Percentiles rank a stretch among this genome's conserved stretches.
These are phyloP conservation scores for Watsonalla cultraria DNA, from an alignment of 2,888 invertebrate species.

Conservation along the genomic window DNA sequence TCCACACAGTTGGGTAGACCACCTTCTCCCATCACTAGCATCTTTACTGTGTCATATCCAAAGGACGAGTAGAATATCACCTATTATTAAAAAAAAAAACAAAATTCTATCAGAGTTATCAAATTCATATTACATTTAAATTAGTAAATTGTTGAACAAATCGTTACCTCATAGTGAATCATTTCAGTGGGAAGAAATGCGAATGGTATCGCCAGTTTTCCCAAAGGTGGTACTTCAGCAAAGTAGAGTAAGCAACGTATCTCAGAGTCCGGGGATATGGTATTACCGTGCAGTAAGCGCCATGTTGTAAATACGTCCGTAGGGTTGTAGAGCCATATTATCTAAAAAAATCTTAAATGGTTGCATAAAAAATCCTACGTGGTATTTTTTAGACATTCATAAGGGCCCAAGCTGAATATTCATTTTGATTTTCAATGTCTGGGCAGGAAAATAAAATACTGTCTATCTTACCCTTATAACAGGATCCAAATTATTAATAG, in stretches of 20 bases:
- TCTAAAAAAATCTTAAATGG: constrained; percentile 26
- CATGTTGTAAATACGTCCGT: constrained; percentile 67
- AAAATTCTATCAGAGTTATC: no score
- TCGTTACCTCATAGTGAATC: constrained; percentile 62
- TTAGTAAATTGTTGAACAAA: neutral
- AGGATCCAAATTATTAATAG: constrained; percentile 70
- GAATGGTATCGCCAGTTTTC: constrained; percentile 66
- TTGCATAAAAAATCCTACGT: no score
- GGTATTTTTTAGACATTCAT: no score
- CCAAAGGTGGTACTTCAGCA: constrained; percentile 65
- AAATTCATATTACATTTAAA: no score
- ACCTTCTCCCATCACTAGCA: constrained; percentile 62
- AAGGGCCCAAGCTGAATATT: no score
- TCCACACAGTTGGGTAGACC: constrained; percentile 67
- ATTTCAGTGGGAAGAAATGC: constrained; percentile 70
- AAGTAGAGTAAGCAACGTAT: constrained; percentile 64
- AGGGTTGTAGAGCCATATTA: constrained; percentile 69
- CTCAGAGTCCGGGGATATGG: constrained; percentile 36
- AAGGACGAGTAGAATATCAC: constrained; percentile 56
- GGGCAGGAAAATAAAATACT: no score
- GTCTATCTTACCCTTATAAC: constrained; percentile 56
- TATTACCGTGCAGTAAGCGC: constrained; percentile 60
- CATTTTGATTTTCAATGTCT: no score
- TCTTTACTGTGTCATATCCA: constrained; percentile 61
- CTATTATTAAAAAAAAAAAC: constrained; percentile 28